phyloP scores from a whole-genome alignment of 2,797 vertebrate genomes.

The Lates japonicus region DNA sequence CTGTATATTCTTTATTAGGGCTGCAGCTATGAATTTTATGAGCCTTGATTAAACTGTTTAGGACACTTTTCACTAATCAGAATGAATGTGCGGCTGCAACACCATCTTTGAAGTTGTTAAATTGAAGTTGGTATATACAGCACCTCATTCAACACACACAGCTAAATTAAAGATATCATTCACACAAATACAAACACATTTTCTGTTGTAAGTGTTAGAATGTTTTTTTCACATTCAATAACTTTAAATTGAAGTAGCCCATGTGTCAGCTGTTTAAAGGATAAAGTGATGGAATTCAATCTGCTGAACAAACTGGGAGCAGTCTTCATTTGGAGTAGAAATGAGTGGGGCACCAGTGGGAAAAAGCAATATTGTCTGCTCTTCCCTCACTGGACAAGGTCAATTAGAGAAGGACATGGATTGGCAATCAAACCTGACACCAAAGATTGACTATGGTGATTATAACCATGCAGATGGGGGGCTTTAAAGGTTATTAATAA shows the following conservation, averaged over 20 bases:
- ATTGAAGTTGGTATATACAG: not conserved
- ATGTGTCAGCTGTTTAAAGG: constrained; percentile 71
- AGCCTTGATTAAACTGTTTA: not conserved
- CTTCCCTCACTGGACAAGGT: constrained; percentile 87
- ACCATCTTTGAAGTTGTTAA: not conserved
- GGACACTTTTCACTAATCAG: not conserved
- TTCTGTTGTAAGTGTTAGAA: constrained; percentile 25
- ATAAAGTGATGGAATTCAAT: constrained; percentile 80
- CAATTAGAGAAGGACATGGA: constrained; percentile 88
- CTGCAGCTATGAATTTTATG: not conserved
- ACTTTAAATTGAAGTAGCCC: constrained; percentile 63
- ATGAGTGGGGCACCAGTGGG: constrained; percentile 79
- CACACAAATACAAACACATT: constrained; percentile 31
- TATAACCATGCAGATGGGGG: constrained; percentile 86
- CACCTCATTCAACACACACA: not conserved
- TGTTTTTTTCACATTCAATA: constrained; percentile 62
- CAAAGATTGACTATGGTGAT: constrained; percentile 89
- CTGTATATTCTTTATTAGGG: not conserved
- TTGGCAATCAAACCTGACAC: constrained; percentile 89
- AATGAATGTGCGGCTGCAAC: not conserved
- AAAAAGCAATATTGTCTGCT: constrained; percentile 83
- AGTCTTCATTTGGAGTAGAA: constrained; percentile 81
- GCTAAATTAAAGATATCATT: constrained; percentile 44
- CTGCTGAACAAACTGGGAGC: constrained; percentile 84
- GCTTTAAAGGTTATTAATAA: constrained; percentile 90